Conservation (phyloP, 2,113 vertebrate species). For the Regulus satrapa region DNA sequence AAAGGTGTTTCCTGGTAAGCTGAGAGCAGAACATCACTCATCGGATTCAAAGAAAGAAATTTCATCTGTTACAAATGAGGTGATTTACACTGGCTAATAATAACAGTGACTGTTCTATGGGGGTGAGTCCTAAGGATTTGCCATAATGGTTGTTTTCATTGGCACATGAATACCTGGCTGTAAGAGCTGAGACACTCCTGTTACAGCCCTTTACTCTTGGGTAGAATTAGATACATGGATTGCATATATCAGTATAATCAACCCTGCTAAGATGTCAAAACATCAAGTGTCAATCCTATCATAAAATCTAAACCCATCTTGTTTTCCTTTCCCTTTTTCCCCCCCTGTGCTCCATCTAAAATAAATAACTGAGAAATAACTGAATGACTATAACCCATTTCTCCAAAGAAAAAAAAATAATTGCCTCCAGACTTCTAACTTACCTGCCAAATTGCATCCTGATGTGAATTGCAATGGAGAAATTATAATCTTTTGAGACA, state of each 20-base stretch:
- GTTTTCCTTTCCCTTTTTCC: neutral
- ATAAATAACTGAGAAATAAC: conserved; percentile 42
- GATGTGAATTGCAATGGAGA: conserved; percentile 54
- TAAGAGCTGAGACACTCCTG: neutral
- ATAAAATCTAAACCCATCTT: conserved; percentile 3
- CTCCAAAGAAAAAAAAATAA: conserved; percentile 55
- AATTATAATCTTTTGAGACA: conserved; percentile 54
- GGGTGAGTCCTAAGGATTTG: neutral
- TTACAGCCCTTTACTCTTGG: neutral
- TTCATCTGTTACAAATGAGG: neutral
- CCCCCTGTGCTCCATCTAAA: neutral
- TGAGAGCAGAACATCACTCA: neutral
- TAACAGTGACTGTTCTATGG: neutral
- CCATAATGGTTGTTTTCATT: neutral
- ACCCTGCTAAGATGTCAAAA: conserved; percentile 28
- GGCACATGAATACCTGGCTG: neutral
- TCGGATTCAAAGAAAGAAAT: neutral
- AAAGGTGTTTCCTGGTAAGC: neutral
- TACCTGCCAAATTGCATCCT: conserved; percentile 60
- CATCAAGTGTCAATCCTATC: neutral
- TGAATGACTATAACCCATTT: conserved; percentile 32
- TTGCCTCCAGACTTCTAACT: conserved; percentile 51
- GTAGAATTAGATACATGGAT: neutral
- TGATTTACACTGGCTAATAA: conserved; percentile 25
- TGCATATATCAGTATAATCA: conserved; percentile 10